phyloP scores from a whole-genome alignment of 1,140 invertebrate species.

The Sitodiplosis mosellana region DNA sequence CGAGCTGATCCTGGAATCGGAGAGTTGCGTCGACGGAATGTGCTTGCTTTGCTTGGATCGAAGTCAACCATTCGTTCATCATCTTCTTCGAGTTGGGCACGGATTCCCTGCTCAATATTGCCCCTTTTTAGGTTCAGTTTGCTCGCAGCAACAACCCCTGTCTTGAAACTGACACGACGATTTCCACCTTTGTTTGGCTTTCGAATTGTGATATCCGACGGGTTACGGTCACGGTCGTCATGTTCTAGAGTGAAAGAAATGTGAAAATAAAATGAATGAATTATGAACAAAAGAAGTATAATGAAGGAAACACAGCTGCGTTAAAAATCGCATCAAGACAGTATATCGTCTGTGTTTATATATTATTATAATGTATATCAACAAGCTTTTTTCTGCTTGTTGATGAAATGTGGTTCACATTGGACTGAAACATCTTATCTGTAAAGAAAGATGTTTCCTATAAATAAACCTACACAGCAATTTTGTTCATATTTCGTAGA shows the following conservation, averaged over 20 bases:
- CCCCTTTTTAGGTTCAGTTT: conserved; percentile 27
- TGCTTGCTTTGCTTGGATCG: conserved; percentile 21
- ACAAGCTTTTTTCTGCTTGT: too few relatives aligned
- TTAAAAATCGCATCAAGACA: too few relatives aligned
- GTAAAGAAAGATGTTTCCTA: too few relatives aligned
- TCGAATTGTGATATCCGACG: conserved; percentile 6
- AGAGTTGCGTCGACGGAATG: conserved; percentile 20
- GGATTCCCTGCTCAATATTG: conserved; percentile 23
- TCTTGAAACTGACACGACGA: conserved; percentile 34
- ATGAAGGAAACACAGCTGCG: too few relatives aligned
- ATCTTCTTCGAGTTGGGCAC: conserved; percentile 32
- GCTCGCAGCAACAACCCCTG: conserved; percentile 15
- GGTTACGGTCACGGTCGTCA: conserved; percentile 19
- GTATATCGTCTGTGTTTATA: too few relatives aligned
- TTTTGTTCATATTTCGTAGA: too few relatives aligned
- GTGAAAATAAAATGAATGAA: too few relatives aligned
- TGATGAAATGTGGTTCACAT: too few relatives aligned
- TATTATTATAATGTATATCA: too few relatives aligned
- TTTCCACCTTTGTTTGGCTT: conserved; percentile 10
- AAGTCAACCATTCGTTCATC: conserved; percentile 29
- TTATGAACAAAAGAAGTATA: too few relatives aligned
- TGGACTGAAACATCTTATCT: too few relatives aligned
- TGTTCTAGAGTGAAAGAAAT: conserved; percentile 20
- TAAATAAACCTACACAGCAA: too few relatives aligned
- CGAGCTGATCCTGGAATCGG: conserved; percentile 19